Evolutionary conservation across 2,888 invertebrate species (phyloP).

Genomic region (Sepiola atlantica): DNA sequence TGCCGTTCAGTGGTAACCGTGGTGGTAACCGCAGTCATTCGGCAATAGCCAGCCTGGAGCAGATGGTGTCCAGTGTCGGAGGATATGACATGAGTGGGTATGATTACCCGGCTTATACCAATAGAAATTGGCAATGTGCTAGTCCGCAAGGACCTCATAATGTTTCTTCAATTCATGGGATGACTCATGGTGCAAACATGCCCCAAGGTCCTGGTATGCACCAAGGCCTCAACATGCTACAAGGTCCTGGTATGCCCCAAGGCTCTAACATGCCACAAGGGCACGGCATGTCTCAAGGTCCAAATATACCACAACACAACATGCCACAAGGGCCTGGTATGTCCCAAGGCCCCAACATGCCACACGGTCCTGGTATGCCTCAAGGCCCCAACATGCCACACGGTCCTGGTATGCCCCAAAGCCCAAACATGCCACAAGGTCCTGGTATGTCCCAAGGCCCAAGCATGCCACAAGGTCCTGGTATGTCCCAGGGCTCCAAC

Average conservation of each 20-base stretch:
- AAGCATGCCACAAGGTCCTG: not conserved
- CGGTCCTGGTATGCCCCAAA: not conserved
- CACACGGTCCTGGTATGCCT: not conserved
- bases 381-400: not conserved
- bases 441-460: not conserved
- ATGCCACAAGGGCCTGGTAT: not conserved
- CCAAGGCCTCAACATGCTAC: not conserved
- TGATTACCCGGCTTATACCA: slow-evolving; percentile 36
- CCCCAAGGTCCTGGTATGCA: not conserved
- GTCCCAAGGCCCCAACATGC: not conserved
- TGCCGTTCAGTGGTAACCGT: slow-evolving; percentile 38
- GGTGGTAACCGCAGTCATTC: slow-evolving; percentile 46
- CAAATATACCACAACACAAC: not conserved
- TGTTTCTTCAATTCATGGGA: slow-evolving; percentile 1
- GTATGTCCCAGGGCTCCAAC: not conserved
- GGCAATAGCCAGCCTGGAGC: slow-evolving; percentile 48
- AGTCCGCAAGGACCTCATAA: slow-evolving; percentile 38
- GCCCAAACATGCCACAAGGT: not conserved
- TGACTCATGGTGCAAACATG: slow-evolving; percentile 37
- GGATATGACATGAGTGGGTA: slow-evolving; percentile 45
- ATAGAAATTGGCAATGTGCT: slow-evolving; percentile 44
- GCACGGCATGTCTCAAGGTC: not conserved
- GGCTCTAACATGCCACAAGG: not conserved
- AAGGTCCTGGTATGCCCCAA: not conserved
- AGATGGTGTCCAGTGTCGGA: slow-evolving; percentile 47